phyloP scores from a whole-genome alignment of 2,888 invertebrate genomes.

The Ectropis crepuscularia region DNA sequence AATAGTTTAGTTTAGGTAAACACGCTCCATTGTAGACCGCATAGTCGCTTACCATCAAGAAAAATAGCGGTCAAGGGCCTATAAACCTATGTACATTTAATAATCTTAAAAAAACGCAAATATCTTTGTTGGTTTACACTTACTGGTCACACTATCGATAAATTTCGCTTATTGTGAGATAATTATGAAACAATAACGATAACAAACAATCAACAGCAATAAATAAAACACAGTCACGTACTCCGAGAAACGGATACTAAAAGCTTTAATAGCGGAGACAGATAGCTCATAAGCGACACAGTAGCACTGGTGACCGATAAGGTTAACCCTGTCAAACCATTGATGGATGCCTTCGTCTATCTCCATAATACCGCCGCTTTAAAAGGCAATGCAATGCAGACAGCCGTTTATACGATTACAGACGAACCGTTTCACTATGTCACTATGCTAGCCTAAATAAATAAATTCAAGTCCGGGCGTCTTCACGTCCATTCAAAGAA shows the following conservation, averaged over 20 bases:
- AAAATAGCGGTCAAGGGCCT: too few species aligned
- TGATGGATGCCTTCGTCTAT: conserved; percentile 39
- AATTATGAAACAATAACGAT: background rate
- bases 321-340: conserved; percentile 50
- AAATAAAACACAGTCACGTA: conserved; percentile 32
- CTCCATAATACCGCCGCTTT: conserved; percentile 33
- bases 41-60: too few species aligned
- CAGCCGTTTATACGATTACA: conserved; percentile 34
- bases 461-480: conserved; percentile 63
- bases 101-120: too few species aligned
- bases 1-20: too few species aligned
- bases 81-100: too few species aligned
- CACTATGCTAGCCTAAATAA: conserved; percentile 66
- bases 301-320: conserved; percentile 45
- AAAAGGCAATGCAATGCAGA: conserved; percentile 39
- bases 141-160: too few species aligned
- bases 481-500: conserved; percentile 59
- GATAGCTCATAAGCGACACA: conserved; percentile 45
- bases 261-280: conserved; percentile 33
- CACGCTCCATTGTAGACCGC: too few species aligned
- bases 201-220: conserved; percentile 19
- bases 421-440: conserved; percentile 49
- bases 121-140: too few species aligned
- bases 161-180: too few species aligned
- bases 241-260: conserved; percentile 24